Evolutionary conservation across 2,113 vertebrate species (phyloP).

Genomic region (Actenoides lindsayi): DNA sequence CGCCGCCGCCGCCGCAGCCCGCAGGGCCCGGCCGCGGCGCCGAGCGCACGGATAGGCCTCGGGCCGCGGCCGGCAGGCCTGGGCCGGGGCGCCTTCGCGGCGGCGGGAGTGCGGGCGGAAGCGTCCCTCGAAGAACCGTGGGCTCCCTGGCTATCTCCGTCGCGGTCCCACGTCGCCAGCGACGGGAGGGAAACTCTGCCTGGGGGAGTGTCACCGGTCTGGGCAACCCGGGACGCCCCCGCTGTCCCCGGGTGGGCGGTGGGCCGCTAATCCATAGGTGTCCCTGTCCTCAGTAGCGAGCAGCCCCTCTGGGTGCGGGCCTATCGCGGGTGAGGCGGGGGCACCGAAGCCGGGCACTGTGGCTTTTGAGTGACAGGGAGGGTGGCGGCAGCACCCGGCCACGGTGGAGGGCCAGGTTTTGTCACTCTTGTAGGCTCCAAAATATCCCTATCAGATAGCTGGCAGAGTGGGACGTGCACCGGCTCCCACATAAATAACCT

Average conservation of each 20-base stretch:
- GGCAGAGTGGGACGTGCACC: neutral
- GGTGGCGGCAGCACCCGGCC: neutral
- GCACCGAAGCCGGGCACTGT: neutral
- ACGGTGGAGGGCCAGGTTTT: neutral
- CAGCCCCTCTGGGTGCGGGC: too few species aligned
- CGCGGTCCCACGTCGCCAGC: neutral
- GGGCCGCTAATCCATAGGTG: neutral
- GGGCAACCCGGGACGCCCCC: neutral
- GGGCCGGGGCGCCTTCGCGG: neutral
- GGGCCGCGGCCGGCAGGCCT: neutral
- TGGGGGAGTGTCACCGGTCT: neutral
- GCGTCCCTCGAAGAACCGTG: neutral
- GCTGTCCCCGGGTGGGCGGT: too few species aligned
- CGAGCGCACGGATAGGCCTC: neutral
- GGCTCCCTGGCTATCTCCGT: neutral
- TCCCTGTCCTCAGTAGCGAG: too few species aligned
- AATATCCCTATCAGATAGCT: rapidly evolving
- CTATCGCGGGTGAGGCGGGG: neutral
- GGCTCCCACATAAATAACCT: neutral
- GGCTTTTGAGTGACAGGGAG: neutral
- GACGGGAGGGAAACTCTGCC: neutral
- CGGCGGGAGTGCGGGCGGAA: neutral
- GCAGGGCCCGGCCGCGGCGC: rapidly evolving
- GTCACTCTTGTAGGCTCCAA: neutral
- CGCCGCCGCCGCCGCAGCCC: neutral